Evolutionary conservation across 2,888 invertebrate genomes (phyloP), one percentile per base, ranked within the genome.

Genomic region (Apoda limacodes): DNA sequence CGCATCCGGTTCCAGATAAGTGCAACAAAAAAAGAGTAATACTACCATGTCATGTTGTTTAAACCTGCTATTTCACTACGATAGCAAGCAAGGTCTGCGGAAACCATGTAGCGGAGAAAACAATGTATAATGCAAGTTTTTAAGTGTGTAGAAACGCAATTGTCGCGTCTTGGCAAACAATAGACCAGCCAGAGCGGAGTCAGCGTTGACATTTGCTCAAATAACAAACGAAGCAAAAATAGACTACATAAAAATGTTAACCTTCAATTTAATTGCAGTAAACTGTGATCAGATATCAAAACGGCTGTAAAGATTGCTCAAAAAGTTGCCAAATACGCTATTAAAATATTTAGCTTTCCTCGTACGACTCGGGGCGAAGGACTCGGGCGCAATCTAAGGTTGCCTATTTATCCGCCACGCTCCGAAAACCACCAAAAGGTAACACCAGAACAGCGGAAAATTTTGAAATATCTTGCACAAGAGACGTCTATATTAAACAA

Each of bases 351-450:
- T 66, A 64, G 69, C 71, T 75, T 76, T 78, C 70, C 71, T 61
- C 62, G 65, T 58, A 60, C 60, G 59, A 58, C 62, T n/a, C n/a
- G n/a, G 55, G 52, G 48, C 69, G 75, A 80, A 78, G 78, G 80
- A 80, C 78, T 69, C 60, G 60, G 61, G 66, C 64, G 72, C 68
- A 69, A 70, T 69, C 66, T 72, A 74, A 75, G 78, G 76, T 72
- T 75, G 71, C 70, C 72, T 72, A 72, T 75, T n/a, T 72, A 71
- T 64, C 60, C 72, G 80, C 74, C 66, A 80, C 80, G 80, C 80
- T 80, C 80, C 80, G 76, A 80, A 80, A 76, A 78, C 40, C 76
- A 78, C 59, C 65, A 67, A 78, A 76, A 75, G 70, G 74, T 67
- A 75, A 66, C 65, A 63, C 61, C 66, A 66, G 63, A 67, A 61